Evolutionary conservation across 2,888 invertebrate genomes (phyloP), one percentile per base, ranked within the genome.

Genomic region (Lumbricus terrestris): DNA sequence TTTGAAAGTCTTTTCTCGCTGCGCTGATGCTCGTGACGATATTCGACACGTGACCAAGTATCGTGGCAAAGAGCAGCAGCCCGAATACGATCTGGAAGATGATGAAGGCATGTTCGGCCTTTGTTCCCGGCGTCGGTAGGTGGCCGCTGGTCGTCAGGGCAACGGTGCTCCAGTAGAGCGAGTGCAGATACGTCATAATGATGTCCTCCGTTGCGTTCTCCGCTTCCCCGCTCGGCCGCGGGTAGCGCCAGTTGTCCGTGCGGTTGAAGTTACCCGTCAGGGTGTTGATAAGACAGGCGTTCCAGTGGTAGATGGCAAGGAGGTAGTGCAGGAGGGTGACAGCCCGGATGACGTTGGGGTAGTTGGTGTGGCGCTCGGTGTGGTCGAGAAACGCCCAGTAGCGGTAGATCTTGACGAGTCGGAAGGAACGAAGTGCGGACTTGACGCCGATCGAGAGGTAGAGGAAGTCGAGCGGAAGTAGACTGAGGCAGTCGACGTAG

Each of bases 371-470:
- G 92, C 99, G 96, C 95, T 99, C 99, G 91, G 98, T 99, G 93
- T 98, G 97, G 96, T 99, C 99, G 97, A 99, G 97, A 95, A 99
- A 99, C 94, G 98, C 97, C 98, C 98, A 99, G 95, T 98, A 99
- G 47, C 98, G 96, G 96, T 99, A 99, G 95, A 99, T 98, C 95
- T 99, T 99, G 93, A 98, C 98, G 94, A 99, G 96, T 23, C 88
- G 88, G 37, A 88, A 37, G 40, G 98, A 97, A 94, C 99, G 97
- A 93, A 99, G 96, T 94, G 98, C 98, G 94, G 98, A 99, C 96
- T 98, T 98, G 94, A 95, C 96, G 93, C 98, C 98, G 95, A 99
- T 98, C 95, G 98, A 98, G 94, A 99, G 96, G 96, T 99, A 99
- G 94, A 99, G 97, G 96, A 98, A 98, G 96, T 99, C 99, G 95